These are phyloP conservation scores for Urocitellus parryii DNA, from an alignment of 2,113 vertebrate species.

Conservation along the genomic window DNA sequence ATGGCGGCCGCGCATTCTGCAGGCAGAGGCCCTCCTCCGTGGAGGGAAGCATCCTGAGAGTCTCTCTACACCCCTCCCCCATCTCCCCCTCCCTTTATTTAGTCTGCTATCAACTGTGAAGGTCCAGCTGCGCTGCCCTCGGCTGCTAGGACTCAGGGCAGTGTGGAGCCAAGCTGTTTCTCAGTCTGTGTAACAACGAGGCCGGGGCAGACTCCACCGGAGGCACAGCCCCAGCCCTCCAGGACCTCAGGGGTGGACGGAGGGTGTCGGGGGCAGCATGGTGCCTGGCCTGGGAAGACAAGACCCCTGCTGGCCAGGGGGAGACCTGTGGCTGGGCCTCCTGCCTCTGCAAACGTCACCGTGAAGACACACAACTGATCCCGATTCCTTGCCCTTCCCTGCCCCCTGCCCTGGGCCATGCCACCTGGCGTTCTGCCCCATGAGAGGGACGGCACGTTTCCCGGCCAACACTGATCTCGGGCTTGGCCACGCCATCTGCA, in stretches of 20 bases:
- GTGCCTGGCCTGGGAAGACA: not conserved
- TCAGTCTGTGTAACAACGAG: slow-evolving; percentile 83
- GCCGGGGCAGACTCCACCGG: slow-evolving; percentile 77
- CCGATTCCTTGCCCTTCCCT: too few relatives aligned
- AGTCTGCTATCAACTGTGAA: slow-evolving; percentile 80
- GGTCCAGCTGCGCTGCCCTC: slow-evolving; percentile 79
- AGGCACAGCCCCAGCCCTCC: slow-evolving; percentile 28
- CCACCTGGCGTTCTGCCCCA: not conserved
- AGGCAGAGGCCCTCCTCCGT: slow-evolving; percentile 68
- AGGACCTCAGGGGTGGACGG: not conserved
- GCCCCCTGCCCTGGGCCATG: accelerated
- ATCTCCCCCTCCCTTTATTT: slow-evolving; percentile 76
- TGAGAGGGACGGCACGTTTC: too few relatives aligned
- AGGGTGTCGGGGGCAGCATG: not conserved
- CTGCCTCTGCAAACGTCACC: not conserved
- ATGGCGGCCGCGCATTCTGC: not conserved
- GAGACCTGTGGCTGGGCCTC: not conserved
- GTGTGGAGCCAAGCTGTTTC: slow-evolving; percentile 83
- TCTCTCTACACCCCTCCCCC: slow-evolving; percentile 78
- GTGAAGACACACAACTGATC: not conserved
- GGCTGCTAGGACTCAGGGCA: slow-evolving; percentile 73
- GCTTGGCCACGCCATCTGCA: not conserved
- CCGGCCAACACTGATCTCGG: accelerated
- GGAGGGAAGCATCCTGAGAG: slow-evolving; percentile 83
- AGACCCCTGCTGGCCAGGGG: not conserved